Percentiles rank a stretch among this genome's conserved stretches.
Conservation (phyloP, 1,140 invertebrate species). For the Neuroterus valhalla region DNA sequence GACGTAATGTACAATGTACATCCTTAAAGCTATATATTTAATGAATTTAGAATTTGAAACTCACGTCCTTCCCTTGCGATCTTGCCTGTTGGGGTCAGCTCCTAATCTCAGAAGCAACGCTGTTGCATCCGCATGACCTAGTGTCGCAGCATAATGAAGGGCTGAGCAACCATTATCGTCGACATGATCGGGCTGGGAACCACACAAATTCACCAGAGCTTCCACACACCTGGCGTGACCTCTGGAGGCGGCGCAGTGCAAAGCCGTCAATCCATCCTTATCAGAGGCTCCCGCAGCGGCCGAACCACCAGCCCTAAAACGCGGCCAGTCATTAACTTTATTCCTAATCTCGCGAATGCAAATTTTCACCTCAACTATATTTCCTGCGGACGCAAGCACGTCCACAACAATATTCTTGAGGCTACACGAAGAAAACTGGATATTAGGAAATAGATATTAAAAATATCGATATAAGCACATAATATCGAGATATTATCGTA, state of each 20-base stretch:
- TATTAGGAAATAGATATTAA: too few species aligned
- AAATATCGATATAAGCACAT: too few species aligned
- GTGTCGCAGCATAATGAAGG: slow-evolving; percentile 95
- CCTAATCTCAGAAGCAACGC: slow-evolving; percentile 90
- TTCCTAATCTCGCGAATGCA: slow-evolving; percentile 21
- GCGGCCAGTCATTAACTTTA: slow-evolving; percentile 21
- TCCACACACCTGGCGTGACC: slow-evolving; percentile 96
- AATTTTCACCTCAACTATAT: slow-evolving; percentile 12
- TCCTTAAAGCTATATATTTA: too few species aligned
- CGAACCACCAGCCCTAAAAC: slow-evolving; percentile 68
- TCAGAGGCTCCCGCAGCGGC: slow-evolving; percentile 69
- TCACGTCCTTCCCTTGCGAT: slow-evolving; percentile 91
- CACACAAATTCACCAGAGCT: slow-evolving; percentile 90
- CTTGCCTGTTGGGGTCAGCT: slow-evolving; percentile 93
- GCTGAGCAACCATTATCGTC: slow-evolving; percentile 96
- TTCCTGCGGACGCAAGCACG: slow-evolving; percentile 22
- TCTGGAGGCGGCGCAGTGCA: slow-evolving; percentile 96
- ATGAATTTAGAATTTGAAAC: slow-evolving; percentile 52
- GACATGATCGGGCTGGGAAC: slow-evolving; percentile 85
- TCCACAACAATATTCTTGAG: background rate
- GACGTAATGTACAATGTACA: too few species aligned
- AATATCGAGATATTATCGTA: too few species aligned
- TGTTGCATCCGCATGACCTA: slow-evolving; percentile 96
- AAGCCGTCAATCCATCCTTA: slow-evolving; percentile 88
- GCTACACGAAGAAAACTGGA: too few species aligned